Evolutionary conservation across 2,888 invertebrate species (phyloP), one percentile per base, ranked within the genome.

Genomic region (Mesochorus sp.): DNA sequence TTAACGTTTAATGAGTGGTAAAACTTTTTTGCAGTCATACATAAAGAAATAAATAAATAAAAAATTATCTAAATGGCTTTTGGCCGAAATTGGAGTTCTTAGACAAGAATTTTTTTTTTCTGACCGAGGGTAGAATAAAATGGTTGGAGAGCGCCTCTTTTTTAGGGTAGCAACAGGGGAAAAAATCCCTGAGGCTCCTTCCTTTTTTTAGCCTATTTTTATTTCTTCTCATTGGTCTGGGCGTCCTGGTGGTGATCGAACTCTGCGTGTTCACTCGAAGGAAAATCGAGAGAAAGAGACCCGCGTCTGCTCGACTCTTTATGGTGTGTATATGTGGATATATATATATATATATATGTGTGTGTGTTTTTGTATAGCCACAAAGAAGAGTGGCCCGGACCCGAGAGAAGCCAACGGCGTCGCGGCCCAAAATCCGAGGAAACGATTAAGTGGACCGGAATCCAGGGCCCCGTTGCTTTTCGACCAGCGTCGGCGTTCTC

Each of bases 401-500:
- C 42, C 19, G 42, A 67, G 66, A 82, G 79, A 72, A 80, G 78
- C 71, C 61, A 77, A 51, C 80, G 67, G 79, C 74, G 53, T 53
- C 21, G 51, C 66, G 67, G 71, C 80, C 72, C 59, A 68, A 82
- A 84, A 85, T 86, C 86, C 84, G 80, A 84, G 82, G 84, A 84
- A 87, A 85, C 86, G 87, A 86, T 87, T 86, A 85, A 86, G 82
- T 83, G 85, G 87, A 86, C 87, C 87, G 87, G 87, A 87, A 86
- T 86, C 81, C 85, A 86, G 87, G n/a, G 84, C 85, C 86, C 87
- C 87, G 87, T 87, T 87, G 87, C 86, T 86, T 85, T 81, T 79
- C 81, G 82, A 51, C 82, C 79, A 73, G 76, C 74, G 64, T 74
- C 67, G 37, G 62, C 75, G 70, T 74, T 55, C 71, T 73, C 73